Evolutionary conservation across 2,113 vertebrate species (phyloP).

Genomic region (Sylvilagus bachmani): DNA sequence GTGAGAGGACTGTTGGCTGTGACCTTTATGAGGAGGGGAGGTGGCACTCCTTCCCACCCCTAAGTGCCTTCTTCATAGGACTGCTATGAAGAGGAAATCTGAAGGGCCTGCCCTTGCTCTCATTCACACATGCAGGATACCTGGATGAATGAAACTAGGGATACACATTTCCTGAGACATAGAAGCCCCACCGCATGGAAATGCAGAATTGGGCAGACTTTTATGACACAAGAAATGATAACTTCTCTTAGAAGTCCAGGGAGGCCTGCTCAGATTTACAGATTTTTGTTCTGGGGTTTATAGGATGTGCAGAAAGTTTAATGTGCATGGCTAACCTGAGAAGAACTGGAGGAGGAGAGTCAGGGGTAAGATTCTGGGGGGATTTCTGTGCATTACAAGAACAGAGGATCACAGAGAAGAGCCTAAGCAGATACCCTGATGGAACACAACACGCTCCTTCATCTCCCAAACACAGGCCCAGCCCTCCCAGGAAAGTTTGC

Average conservation of each 20-base stretch:
- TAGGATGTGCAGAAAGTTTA: neutral
- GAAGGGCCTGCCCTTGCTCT: neutral
- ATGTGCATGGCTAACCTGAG: neutral
- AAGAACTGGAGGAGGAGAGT: neutral
- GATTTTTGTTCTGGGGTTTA: neutral
- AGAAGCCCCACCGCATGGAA: rapidly evolving
- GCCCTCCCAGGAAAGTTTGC: neutral
- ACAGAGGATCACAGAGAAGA: neutral
- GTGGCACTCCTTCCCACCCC: too few species aligned
- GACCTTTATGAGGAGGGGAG: neutral
- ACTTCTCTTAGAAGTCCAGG: neutral
- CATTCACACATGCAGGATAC: neutral
- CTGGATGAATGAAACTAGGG: neutral
- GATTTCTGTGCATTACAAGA: neutral
- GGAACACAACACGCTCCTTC: neutral
- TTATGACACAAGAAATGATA: neutral
- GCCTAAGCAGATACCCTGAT: too few species aligned
- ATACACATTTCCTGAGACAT: neutral
- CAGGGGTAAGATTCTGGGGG: neutral
- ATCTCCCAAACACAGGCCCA: neutral
- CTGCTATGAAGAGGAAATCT: neutral
- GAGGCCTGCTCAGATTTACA: neutral
- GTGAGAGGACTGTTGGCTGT: neutral
- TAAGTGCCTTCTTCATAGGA: neutral
- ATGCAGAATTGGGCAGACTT: neutral